phyloP scores from a whole-genome alignment of 2,888 invertebrate genomes.

The Plemyria rubiginata region DNA sequence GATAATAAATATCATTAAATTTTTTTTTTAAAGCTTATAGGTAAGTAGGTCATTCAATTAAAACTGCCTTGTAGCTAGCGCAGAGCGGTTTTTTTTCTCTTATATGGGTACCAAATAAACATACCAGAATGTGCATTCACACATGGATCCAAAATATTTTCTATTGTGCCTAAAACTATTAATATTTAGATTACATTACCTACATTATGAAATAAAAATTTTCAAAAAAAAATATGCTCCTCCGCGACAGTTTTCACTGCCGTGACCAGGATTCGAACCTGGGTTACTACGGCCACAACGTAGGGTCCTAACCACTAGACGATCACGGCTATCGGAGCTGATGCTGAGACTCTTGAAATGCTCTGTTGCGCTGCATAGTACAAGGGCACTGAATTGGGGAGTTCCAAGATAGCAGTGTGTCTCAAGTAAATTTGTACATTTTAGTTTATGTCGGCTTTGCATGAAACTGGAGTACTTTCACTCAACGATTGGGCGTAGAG shows the following conservation, averaged over 20 bases:
- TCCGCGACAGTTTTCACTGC: constrained; percentile 63
- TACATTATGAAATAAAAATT: constrained; percentile 1
- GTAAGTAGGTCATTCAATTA: too few species aligned
- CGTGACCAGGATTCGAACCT: constrained; percentile 86
- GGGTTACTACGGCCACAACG: constrained; percentile 90
- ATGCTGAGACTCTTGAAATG: constrained; percentile 30
- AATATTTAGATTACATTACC: too few species aligned
- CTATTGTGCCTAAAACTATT: too few species aligned
- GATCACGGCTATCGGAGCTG: constrained; percentile 86
- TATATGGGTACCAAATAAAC: too few species aligned
- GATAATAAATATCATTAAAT: too few species aligned
- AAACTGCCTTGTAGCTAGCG: too few species aligned
- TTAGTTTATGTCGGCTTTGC: constrained; percentile 21
- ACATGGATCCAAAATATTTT: too few species aligned
- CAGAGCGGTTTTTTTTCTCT: too few species aligned
- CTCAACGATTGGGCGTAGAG: constrained; percentile 1
- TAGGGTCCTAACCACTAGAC: constrained; percentile 90
- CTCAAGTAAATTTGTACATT: constrained; percentile 5
- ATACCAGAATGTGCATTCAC: too few species aligned
- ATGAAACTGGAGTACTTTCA: constrained; percentile 45
- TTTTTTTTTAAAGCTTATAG: too few species aligned
- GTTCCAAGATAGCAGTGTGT: background rate
- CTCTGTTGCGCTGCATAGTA: constrained; percentile 4
- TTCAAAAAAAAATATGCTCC: constrained; percentile 53
- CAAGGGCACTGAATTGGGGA: constrained; percentile 20